Base-by-base conservation (phyloP, 2,888 invertebrate species). In the Aleiodes leptofemur region DNA sequence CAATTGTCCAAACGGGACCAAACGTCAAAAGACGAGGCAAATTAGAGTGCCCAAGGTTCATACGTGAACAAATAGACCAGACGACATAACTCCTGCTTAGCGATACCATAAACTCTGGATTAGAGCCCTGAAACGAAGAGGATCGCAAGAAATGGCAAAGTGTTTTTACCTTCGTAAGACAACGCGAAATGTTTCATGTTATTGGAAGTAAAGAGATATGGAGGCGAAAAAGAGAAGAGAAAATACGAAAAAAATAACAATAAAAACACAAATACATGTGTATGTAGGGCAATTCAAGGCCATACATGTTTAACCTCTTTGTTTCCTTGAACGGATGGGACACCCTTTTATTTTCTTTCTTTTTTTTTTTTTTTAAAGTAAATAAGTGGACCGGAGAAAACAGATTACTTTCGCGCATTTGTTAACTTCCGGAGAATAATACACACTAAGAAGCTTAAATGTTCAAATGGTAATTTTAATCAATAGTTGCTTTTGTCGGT, bases 311-410 rank as follows among this genome's bases (percentile, higher is more conserved):
- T 59, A 64, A 48, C 48, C 64, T 64, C 64, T 38, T 64, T 43
- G 64, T 64, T 43, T 64, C 7, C 48, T 43, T 48, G 1, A 64
- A 64, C 64, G 64, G 48, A 64, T 64, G 64, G 48, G 64, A 64
- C 13, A 48, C 64, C 64, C 64, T 64, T 64, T 23, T 68, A 16
- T 68, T 48, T 56, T 69, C 31, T 6, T 11, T 66, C 1, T 66
- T 2, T 38, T 55, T 69, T 69, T 6, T 11, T 43, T 34, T 9
- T 6, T 11, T 43, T 34, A 1, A 51, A 48, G 14, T 56, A 34
- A 69, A 56, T 56, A 56, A 69, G 56, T 56, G 53, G 31, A 69
- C 56, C 53, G 53, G 38, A 56, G 69, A 56, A 69, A 56, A 64
- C 43, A 43, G 64, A 64, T 64, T 64, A 64, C 64, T 43, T 64